Conservation (phyloP, 2,113 vertebrate genomes). For the Sapayoa aenigma region DNA sequence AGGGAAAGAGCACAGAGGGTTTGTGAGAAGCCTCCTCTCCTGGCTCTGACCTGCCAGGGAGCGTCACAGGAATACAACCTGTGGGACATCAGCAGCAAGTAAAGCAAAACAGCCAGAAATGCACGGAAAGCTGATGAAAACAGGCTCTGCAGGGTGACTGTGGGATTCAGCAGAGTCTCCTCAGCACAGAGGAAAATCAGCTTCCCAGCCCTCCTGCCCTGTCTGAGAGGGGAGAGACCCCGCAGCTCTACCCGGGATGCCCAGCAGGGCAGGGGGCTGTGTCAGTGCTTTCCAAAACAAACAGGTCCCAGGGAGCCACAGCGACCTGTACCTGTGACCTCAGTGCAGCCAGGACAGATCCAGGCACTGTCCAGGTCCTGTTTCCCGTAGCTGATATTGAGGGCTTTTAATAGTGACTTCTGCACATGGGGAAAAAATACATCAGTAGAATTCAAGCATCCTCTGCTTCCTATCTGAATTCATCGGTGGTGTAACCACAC, state of each 20-base stretch:
- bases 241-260: background rate
- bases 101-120: background rate
- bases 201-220: background rate
- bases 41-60: fast-evolving
- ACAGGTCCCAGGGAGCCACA: fast-evolving
- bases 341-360: background rate
- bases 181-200: background rate
- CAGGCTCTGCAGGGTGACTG: background rate
- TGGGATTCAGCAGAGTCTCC: background rate
- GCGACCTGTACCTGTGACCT: background rate
- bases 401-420: background rate
- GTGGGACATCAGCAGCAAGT: fast-evolving
- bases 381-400: background rate
- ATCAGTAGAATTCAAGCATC: background rate
- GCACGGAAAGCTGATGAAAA: background rate
- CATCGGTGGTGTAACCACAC: background rate
- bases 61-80: no score
- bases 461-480: background rate
- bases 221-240: background rate
- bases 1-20: fast-evolving
- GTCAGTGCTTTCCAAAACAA: background rate
- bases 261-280: background rate
- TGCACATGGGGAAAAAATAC: fast-evolving
- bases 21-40: fast-evolving
- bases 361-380: background rate